phyloP scores from a whole-genome alignment of 2,113 vertebrate species.

The Pica pica region DNA sequence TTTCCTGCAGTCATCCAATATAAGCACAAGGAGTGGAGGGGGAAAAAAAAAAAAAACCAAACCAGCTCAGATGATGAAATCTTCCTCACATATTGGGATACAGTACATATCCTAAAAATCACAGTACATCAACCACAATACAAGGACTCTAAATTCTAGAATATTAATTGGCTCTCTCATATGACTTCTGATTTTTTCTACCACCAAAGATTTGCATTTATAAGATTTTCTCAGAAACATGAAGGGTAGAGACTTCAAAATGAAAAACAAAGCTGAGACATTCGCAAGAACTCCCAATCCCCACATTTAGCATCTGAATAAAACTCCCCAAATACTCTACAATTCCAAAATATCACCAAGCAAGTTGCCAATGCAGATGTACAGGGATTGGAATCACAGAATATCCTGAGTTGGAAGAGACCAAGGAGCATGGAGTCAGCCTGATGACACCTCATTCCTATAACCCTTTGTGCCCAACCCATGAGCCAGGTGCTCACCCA shows the following conservation, averaged over 20 bases:
- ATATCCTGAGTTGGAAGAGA: not conserved
- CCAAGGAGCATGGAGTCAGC: not conserved
- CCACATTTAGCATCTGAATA: not conserved
- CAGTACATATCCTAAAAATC: not conserved
- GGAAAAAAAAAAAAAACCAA: too few relatives aligned
- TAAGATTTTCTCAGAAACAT: not conserved
- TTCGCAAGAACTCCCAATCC: not conserved
- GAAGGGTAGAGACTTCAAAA: not conserved
- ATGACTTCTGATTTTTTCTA: not conserved
- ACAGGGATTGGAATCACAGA: not conserved
- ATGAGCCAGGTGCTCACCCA: not conserved
- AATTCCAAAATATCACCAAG: not conserved
- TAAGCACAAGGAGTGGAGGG: accelerated
- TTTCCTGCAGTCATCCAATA: not conserved
- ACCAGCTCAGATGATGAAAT: not conserved
- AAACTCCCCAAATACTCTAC: not conserved
- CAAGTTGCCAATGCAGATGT: not conserved
- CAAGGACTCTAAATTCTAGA: not conserved
- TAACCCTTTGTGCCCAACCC: not conserved
- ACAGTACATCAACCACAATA: not conserved
- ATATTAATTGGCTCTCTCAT: not conserved
- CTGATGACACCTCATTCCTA: not conserved
- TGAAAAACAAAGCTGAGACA: not conserved
- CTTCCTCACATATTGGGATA: not conserved
- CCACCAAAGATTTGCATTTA: not conserved